Evolutionary conservation across 2,797 vertebrate genomes (phyloP), one percentile per base, ranked within the genome.

Genomic region (Simalia tracyae): DNA sequence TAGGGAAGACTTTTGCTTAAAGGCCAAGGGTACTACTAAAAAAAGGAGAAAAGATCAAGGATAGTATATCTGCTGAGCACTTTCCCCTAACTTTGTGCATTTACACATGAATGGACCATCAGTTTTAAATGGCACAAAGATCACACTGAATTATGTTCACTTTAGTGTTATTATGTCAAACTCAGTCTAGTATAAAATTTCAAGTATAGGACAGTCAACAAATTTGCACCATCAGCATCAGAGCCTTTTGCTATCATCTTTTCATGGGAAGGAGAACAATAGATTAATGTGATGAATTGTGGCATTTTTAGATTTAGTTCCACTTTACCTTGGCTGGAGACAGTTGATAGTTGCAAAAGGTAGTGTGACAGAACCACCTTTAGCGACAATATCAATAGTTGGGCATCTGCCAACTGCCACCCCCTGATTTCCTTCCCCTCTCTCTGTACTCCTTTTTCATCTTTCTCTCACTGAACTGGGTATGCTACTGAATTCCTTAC

Each of bases 81-180:
- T 46, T 5, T 17, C 4, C 76, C 94, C 68, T 93, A 93, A 92
- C 93, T 88, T 94, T 86, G 89, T 91, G 95, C 95, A 94, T 97
- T 97, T 97, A 93, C 95, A 96, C 96, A 96, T 96, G 96, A 97
- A 96, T 96, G 94, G 95, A 86, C 92, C 91, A 81, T 96, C 72
- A 94, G 93, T 50, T 96, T 89, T 87, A 87, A 96, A 96, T 56
- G 91, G 93, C 85, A 92, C 46, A 88, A 92, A 94, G 95, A 96
- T 95, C 96, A 96, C 76, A 94, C 94, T 95, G 96, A 96, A 96
- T 97, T 94, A 97, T 88, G 89, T 93, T 95, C 95, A 94, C 93
- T 96, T 92, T 95, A 90, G 91, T 50, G 90, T 91, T 95, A 88
- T 0, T 15, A 86, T 96, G 96, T 96, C 96, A 96, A 95, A 94